These are phyloP conservation scores for Phengaris alcon DNA, from an alignment of 2,888 invertebrate species.

Conservation along the genomic window DNA sequence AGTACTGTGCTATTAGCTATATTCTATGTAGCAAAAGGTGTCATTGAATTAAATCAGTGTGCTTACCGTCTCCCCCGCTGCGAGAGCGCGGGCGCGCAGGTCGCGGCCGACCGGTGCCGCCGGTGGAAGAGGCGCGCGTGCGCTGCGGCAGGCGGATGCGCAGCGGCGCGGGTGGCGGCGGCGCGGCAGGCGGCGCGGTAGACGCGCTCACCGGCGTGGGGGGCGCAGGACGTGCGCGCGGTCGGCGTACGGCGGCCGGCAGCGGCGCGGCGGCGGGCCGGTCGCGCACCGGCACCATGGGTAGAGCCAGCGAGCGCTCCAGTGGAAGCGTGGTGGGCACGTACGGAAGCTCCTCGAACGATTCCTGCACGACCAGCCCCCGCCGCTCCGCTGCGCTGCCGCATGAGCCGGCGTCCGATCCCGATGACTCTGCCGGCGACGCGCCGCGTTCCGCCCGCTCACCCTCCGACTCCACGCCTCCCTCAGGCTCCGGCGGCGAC, in stretches of 20 bases:
- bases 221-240: constrained; percentile 83
- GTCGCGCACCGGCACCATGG: constrained; percentile 86
- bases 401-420: constrained; percentile 81
- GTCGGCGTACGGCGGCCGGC: constrained; percentile 64
- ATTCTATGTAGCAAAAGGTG: neutral
- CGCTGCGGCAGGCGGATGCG: constrained; percentile 60
- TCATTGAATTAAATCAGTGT: neutral
- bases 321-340: constrained; percentile 93
- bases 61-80: constrained; percentile 58
- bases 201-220: constrained; percentile 41
- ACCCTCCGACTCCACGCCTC: constrained; percentile 35
- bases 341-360: constrained; percentile 92
- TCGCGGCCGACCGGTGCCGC: constrained; percentile 43
- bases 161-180: constrained; percentile 58
- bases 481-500: constrained; percentile 34
- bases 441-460: constrained; percentile 39
- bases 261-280: constrained; percentile 59
- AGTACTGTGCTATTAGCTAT: too few species aligned
- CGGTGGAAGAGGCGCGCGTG: constrained; percentile 57
- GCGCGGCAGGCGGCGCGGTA: constrained; percentile 44
- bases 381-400: constrained; percentile 84
- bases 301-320: constrained; percentile 89
- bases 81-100: constrained; percentile 49
- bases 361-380: constrained; percentile 87
- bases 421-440: constrained; percentile 78